phyloP scores from a whole-genome alignment of 2,797 vertebrate species.

The Enteromius thamalakanensis region DNA sequence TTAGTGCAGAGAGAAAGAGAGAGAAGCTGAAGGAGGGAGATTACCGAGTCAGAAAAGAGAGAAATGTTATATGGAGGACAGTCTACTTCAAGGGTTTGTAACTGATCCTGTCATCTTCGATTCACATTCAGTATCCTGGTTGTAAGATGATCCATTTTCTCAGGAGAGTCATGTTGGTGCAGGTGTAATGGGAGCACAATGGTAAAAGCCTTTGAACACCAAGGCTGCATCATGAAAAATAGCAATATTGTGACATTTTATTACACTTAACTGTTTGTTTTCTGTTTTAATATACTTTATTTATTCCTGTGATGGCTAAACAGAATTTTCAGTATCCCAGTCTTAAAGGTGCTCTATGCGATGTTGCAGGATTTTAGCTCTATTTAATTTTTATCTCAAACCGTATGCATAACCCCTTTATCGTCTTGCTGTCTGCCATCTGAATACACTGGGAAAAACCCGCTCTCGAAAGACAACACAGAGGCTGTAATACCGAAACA shows the following conservation, averaged over 20 bases:
- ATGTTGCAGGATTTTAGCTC: no score
- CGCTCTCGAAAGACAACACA: no score
- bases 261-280: not conserved
- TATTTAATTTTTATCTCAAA: no score
- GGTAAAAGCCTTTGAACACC: not conserved
- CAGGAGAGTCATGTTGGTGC: conserved; percentile 22
- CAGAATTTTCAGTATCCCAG: not conserved
- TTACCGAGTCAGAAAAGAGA: conserved; percentile 13
- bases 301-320: not conserved
- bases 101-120: conserved; percentile 46
- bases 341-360: no score
- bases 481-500: no score
- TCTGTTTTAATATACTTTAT: not conserved
- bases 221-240: not conserved
- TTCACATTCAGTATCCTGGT: conserved; percentile 35
- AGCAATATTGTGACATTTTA: not conserved
- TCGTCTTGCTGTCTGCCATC: no score
- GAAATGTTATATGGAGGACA: conserved; percentile 34
- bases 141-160: conserved; percentile 44
- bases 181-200: conserved; percentile 12
- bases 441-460: no score
- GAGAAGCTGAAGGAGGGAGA: not conserved
- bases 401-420: no score
- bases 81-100: conserved; percentile 44
- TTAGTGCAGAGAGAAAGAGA: conserved; percentile 1